Base-by-base conservation (phyloP, 2,888 invertebrate species). In the Andrena trimmerana region DNA sequence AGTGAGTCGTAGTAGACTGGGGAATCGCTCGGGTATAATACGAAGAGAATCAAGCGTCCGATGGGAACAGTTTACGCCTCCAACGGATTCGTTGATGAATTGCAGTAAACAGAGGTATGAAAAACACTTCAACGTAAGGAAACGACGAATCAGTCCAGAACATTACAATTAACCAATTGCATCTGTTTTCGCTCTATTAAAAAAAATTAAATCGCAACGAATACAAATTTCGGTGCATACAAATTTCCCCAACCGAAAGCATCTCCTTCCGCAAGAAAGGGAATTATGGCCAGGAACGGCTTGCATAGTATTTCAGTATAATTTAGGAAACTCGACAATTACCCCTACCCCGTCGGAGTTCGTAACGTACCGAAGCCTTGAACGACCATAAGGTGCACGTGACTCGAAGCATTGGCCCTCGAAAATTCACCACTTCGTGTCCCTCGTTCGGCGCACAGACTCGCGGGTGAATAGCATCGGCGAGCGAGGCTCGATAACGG, bases 371-470 rank as follows among this genome's bases (percentile, higher is more conserved):
- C 33, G 86, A 68, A 81, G 71, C 74, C 60, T 74, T 75, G 78
- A 84, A 77, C 78, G 54, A 57, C 84, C 86, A 84, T 81, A 88
- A 88, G 88, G 85, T 74, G 76, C 79, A 63, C 78, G 78, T 59
- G 83, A 78, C 78, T 77, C 57, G 16, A 54, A 29, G 2, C 57
- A 50, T 62, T 54, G 79, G 67, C 67, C 31, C 74, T 70, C 36
- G n/a, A 69, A 65, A 78, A 54, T 78, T 78, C 7, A 24, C 67
- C 63, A 67, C 71, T 78, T 72, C 50, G 29, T 24, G 52, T 63
- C 10, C 27, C 24, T 1, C 24, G 20, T 57, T 75, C 60, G 27
- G 50, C 33, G 48, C 59, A 48, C 33, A 27, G 16, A 5, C 24
- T 6, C 13, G 13, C 33, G 2, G 33, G 13, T 27, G 13, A 66